A percentile compares a stretch with the other conserved stretches of the same genome.
Evolutionary conservation across 2,113 vertebrate genomes (phyloP).

Genomic region (Python bivittatus): DNA sequence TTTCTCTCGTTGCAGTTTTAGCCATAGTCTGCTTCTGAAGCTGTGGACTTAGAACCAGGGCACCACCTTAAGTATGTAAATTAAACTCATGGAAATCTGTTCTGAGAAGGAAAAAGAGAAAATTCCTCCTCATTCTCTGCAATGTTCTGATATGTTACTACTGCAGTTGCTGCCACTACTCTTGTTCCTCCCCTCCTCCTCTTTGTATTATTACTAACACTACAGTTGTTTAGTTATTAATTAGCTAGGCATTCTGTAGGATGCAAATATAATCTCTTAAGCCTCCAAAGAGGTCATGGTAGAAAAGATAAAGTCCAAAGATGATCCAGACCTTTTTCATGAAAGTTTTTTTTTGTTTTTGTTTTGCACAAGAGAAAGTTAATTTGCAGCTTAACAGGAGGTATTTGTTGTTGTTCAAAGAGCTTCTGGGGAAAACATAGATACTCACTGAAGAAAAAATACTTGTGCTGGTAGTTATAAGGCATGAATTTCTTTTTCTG

Average conservation of each 20-base stretch:
- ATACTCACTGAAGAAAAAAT: background rate
- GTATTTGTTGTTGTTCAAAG: no score
- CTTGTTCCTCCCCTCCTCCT: background rate
- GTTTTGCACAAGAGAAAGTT: background rate
- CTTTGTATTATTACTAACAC: background rate
- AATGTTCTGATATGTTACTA: background rate
- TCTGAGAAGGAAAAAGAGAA: background rate
- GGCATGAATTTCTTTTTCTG: constrained; percentile 3
- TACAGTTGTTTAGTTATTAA: background rate
- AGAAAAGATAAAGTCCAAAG: background rate
- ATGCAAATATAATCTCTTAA: background rate
- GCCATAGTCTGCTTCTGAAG: background rate
- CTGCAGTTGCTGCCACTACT: background rate
- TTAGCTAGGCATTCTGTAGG: background rate
- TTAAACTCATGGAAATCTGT: background rate
- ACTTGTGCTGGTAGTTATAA: background rate
- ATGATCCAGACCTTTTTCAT: background rate
- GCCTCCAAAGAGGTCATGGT: background rate
- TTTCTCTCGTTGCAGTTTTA: background rate
- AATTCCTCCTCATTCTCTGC: background rate
- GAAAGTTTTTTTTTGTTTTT: background rate
- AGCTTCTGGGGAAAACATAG: background rate
- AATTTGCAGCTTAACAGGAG: background rate
- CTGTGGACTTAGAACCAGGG: background rate
- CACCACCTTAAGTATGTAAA: background rate